These are phyloP conservation scores for Mormyrus lacerda DNA, from an alignment of 2,113 vertebrate genomes.

Conservation along the genomic window DNA sequence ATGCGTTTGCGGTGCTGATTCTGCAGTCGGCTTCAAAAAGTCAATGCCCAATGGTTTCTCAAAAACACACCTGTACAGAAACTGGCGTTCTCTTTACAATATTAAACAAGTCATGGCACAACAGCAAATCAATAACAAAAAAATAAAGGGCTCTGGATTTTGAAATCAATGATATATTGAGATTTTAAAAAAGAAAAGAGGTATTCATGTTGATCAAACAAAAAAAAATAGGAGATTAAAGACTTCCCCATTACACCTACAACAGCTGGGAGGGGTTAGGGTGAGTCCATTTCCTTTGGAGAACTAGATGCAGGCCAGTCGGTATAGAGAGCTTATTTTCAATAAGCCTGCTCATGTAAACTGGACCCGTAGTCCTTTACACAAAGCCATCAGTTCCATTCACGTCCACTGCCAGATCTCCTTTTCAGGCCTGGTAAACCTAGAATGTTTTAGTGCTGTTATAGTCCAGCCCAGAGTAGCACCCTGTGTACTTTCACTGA, in stretches of 20 bases:
- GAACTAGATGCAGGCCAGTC: neutral
- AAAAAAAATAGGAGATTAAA: neutral
- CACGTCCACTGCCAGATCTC: neutral
- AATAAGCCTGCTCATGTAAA: neutral
- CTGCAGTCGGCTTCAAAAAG: neutral
- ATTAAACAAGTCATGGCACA: slow-evolving; percentile 7
- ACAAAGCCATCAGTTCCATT: neutral
- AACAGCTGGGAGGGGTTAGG: neutral
- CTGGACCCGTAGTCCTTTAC: neutral
- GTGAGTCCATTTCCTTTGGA: neutral
- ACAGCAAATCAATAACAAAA: neutral
- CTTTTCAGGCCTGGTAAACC: neutral
- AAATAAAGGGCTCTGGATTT: neutral
- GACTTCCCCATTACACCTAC: neutral
- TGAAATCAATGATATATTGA: neutral
- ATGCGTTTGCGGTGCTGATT: neutral
- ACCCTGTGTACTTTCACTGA: neutral
- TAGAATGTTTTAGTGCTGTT: neutral
- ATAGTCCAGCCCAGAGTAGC: neutral
- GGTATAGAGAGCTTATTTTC: neutral
- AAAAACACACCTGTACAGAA: neutral
- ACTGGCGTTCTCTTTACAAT: neutral
- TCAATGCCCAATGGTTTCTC: slow-evolving; percentile 2
- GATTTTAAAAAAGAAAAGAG: neutral
- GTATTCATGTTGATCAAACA: neutral